Conservation (phyloP, 2,113 vertebrate genomes). For the Redunca redunca region DNA sequence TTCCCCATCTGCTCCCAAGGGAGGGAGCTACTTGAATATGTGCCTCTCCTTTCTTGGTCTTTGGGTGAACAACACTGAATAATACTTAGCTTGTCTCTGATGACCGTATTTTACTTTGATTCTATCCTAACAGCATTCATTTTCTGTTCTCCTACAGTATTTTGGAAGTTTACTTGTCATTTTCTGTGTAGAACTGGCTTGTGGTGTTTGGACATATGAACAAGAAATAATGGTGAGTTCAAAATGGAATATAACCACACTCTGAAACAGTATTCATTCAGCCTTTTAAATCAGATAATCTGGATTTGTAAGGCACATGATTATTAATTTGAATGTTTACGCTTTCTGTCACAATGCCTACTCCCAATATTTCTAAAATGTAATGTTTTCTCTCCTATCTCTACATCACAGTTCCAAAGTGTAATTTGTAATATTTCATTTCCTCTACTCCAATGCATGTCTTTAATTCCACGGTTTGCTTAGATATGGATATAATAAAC, state of each 20-base stretch:
- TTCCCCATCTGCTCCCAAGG: background rate
- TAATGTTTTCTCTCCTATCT: background rate
- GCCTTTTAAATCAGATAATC: background rate
- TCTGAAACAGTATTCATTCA: background rate
- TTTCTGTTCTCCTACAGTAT: conserved; percentile 84
- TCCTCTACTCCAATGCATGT: background rate
- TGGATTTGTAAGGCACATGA: background rate
- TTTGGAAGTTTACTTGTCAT: conserved; percentile 96
- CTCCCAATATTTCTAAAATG: background rate
- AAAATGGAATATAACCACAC: conserved; percentile 28
- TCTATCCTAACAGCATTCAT: background rate
- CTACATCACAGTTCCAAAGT: background rate
- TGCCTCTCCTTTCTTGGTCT: background rate
- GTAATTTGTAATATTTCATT: background rate
- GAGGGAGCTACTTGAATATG: background rate
- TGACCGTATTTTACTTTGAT: background rate
- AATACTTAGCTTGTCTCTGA: background rate
- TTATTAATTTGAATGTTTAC: background rate
- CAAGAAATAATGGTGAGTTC: conserved; percentile 88
- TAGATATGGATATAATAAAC: background rate
- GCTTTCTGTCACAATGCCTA: background rate
- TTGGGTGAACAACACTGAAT: background rate
- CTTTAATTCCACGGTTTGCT: background rate
- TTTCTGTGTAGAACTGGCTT: conserved; percentile 95
- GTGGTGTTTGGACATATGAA: conserved; percentile 96